Conservation (phyloP, 2,113 vertebrate species). For the Crotophaga sulcirostris region DNA sequence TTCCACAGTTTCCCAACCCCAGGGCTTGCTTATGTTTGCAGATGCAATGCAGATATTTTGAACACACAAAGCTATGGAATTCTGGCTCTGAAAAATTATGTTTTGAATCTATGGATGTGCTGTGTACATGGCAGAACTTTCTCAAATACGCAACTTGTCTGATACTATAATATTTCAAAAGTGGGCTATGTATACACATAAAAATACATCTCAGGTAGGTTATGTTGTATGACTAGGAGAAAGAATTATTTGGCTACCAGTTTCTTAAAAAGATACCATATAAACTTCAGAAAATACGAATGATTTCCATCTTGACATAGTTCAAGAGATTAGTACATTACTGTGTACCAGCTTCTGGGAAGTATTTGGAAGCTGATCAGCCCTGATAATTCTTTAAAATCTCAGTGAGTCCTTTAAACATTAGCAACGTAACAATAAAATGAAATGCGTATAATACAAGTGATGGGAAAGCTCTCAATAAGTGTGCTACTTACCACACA, state of each 20-base stretch:
- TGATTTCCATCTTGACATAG: neutral
- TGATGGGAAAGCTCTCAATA: neutral
- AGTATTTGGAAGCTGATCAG: neutral
- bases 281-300: neutral
- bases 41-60: neutral
- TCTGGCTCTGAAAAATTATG: neutral
- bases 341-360: neutral
- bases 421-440: neutral
- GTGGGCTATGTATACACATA: neutral
- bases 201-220: neutral
- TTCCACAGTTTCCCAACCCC: neutral
- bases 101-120: neutral
- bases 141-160: neutral
- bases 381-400: neutral
- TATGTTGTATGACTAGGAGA: neutral
- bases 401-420: neutral
- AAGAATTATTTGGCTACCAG: neutral
- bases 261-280: neutral
- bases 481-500: neutral
- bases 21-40: neutral
- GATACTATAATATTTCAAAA: neutral
- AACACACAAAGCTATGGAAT: neutral
- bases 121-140: neutral
- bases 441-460: neutral
- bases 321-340: neutral